Base-by-base conservation (phyloP, 1,140 invertebrate species). In the Drosophila repleta region DNA sequence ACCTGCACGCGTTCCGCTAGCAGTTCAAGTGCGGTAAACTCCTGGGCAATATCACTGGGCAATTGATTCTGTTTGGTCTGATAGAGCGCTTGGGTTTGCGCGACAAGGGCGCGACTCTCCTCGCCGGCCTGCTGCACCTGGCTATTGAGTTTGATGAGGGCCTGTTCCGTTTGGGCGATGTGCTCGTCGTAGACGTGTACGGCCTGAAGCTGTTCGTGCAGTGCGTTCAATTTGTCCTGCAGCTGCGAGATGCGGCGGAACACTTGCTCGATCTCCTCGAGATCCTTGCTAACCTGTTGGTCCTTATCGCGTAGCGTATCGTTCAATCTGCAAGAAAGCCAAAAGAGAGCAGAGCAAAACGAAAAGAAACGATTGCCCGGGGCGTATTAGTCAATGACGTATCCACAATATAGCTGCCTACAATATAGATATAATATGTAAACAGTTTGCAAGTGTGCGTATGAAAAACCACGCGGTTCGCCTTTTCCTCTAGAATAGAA, bases 111-210 rank as follows among this genome's bases (percentile, higher is more conserved):
- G 78, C 94, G 94, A 8, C 94, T 94, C 55, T 93, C 92, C 45
- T 93, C 93, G 32, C 94, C 93, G 58, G 94, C 87, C 72, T 93
- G 90, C 76, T 85, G 80, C 94, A 91, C 92, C 93, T 82, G 61
- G 77, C 89, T 78, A 24, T 93, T 91, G 7, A 93, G 84, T 37
- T 84, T 92, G 74, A 89, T 92, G 55, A 94, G 92, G 72, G 92
- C 93, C 73, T 80, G 82, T 87, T 94, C 95, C 70, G 92, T 93
- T 41, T 92, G 91, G 13, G 92, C 91, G 65, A 95, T 93, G 92
- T 96, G 93, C 55, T 94, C 93, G 73, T 94, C 95, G 91, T 95
- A 96, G 1, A 96, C 94, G 93, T 96, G 95, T 68, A 96, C 94
- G 48, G 92, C 91, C 37, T 93, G 93, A 26, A 96, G 93, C 88